Evolutionary conservation across 2,888 invertebrate species (phyloP), one percentile per base, ranked within the genome.

Genomic region (Rotaria magnacalcarata): DNA sequence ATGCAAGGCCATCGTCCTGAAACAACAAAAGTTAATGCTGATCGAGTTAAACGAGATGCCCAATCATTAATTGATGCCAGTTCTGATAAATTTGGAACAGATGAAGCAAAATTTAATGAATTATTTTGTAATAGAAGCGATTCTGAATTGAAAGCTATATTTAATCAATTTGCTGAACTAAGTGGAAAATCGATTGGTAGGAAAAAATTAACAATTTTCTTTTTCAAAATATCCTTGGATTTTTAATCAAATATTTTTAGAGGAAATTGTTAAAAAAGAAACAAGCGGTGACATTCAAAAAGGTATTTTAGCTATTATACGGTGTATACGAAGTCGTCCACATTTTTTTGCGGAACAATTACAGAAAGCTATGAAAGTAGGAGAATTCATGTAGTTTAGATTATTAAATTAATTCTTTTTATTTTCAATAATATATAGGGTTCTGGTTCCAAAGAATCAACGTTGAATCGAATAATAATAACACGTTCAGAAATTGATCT

Each of bases 141-240:
- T 91, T 95, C 95, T 90, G 96, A 97, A 90, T 92, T 97, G 88
- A 93, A 96, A 90, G 90, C 91, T 6, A 90, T 91, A 27, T 92
- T 92, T 89, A 93, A 94, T 87, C 96, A 96, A 90, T 97, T 95
- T 91, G 95, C 94, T 88, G 93, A 90, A 92, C 94, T 94, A 87
- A 95, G 95, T 0, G 95, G 95, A 87, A 90, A 90, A 87, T 90
- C 91, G 85, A 90, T 91, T 84, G 90, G 90, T 80, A 80, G 8
- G 24, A n/a, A 54, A 8, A 21, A 54, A 54, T 50, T 50, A 74
- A 21, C 16, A 52, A 47, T 21, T 80, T 16, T 47, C 4, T n/a
- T 8, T 4, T 2, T 80, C 21, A n/a, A n/a, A 47, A 7, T 19
- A n/a, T 80, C 8, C 0, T 8, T 8, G 0, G 5, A n/a, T 47